Conservation (phyloP, 1,140 invertebrate species). For the Maconellicoccus hirsutus region DNA sequence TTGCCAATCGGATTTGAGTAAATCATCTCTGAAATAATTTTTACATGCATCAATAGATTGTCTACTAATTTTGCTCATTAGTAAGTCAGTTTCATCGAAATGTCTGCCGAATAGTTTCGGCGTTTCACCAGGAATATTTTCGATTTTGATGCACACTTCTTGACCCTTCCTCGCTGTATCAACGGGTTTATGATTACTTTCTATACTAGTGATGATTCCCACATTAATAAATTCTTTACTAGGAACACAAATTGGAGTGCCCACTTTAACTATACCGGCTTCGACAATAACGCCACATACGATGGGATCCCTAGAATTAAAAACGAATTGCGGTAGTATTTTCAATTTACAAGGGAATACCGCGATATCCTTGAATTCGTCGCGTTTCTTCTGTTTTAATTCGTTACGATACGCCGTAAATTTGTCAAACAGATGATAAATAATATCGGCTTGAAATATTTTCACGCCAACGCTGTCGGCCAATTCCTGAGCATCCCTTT, state of each 20-base stretch:
- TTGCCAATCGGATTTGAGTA: conserved; percentile 93
- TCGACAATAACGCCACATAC: conserved; percentile 92
- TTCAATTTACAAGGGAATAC: conserved; percentile 96
- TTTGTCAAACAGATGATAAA: conserved; percentile 98
- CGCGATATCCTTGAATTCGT: conserved; percentile 90
- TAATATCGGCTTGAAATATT: conserved; percentile 99
- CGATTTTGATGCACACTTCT: conserved; percentile 98
- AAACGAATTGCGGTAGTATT: conserved; percentile 62
- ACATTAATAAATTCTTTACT: conserved; percentile 93
- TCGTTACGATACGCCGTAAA: conserved; percentile 93
- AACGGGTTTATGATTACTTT: conserved; percentile 79
- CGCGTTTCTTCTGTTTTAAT: conserved; percentile 80
- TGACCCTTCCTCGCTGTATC: conserved; percentile 88
- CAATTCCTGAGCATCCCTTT: conserved; percentile 92
- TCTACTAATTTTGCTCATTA: conserved; percentile 94
- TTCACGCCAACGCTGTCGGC: conserved; percentile 88
- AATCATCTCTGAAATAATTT: conserved; percentile 95
- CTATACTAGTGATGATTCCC: conserved; percentile 89
- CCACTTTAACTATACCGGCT: conserved; percentile 87
- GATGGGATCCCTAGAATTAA: conserved; percentile 96
- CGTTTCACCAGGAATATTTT: conserved; percentile 86
- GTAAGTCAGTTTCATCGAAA: conserved; percentile 90
- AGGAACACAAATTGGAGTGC: conserved; percentile 93
- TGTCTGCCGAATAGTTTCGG: conserved; percentile 97
- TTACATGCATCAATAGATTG: conserved; percentile 98